Conservation (phyloP, 2,888 invertebrate genomes). For the Bellardia pandia region DNA sequence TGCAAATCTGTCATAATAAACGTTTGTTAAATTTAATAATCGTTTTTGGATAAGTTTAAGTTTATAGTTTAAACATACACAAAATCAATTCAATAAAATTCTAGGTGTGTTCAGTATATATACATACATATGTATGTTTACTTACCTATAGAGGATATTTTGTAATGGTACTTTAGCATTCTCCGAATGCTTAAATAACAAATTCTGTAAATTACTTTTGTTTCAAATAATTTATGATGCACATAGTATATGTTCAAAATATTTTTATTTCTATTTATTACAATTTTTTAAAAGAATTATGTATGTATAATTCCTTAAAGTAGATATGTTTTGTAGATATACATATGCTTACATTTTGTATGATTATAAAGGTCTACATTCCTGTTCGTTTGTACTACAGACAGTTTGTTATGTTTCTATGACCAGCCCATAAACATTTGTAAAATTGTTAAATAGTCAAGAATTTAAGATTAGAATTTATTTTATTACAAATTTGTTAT, state of each 20-base stretch:
- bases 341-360: neutral
- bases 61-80: no score
- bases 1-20: no score
- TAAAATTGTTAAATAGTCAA: slow-evolving; percentile 45
- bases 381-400: neutral
- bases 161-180: neutral
- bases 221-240: slow-evolving; percentile 11
- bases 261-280: neutral
- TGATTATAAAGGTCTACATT: neutral
- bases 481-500: neutral
- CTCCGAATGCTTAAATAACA: slow-evolving; percentile 1
- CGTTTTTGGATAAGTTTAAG: no score
- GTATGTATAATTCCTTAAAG: neutral
- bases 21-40: no score
- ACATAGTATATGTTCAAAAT: neutral
- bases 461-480: slow-evolving; percentile 49
- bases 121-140: no score
- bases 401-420: neutral
- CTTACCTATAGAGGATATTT: neutral
- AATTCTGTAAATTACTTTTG: slow-evolving; percentile 20
- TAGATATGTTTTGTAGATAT: neutral
- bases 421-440: slow-evolving; percentile 16
- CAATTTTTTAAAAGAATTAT: slow-evolving; percentile 8
- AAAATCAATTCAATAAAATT: no score
- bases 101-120: neutral